phyloP scores from a whole-genome alignment of 2,113 vertebrate species.

The Oryzias woworae region DNA sequence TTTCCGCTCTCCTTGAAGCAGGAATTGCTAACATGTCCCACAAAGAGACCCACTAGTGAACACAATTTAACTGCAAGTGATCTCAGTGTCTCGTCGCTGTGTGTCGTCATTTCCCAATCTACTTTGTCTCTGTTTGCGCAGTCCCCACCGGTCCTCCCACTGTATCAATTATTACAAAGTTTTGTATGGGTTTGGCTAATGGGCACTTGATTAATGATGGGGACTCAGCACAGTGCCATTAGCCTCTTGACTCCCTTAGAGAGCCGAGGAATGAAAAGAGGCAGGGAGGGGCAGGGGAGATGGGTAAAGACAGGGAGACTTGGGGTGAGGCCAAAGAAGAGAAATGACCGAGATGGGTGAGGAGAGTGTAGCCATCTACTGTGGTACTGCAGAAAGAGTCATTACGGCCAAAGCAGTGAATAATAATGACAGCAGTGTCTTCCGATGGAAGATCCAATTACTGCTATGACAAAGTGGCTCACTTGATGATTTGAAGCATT shows the following conservation, averaged over 20 bases:
- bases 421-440: conserved; percentile 9
- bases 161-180: conserved; percentile 54
- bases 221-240: conserved; percentile 53
- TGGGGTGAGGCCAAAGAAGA: conserved; percentile 10
- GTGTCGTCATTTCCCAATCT: background rate
- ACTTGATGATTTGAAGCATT: conserved; percentile 18
- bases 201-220: conserved; percentile 61
- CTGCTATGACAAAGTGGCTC: conserved; percentile 1
- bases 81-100: background rate
- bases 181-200: conserved; percentile 50
- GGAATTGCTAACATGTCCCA: no score
- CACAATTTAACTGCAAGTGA: no score
- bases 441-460: background rate
- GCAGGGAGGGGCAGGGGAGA: conserved; percentile 9
- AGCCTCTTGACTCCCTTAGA: conserved; percentile 38
- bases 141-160: conserved; percentile 13
- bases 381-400: conserved; percentile 16
- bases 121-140: conserved; percentile 8
- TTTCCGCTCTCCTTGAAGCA: no score
- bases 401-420: conserved; percentile 17
- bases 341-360: conserved; percentile 19
- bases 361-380: conserved; percentile 4
- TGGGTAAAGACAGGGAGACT: conserved; percentile 1
- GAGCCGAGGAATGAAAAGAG: conserved; percentile 25
- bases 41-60: no score